Conservation (phyloP, 2,888 invertebrate species). For the Nipponacmea schrenckii region DNA sequence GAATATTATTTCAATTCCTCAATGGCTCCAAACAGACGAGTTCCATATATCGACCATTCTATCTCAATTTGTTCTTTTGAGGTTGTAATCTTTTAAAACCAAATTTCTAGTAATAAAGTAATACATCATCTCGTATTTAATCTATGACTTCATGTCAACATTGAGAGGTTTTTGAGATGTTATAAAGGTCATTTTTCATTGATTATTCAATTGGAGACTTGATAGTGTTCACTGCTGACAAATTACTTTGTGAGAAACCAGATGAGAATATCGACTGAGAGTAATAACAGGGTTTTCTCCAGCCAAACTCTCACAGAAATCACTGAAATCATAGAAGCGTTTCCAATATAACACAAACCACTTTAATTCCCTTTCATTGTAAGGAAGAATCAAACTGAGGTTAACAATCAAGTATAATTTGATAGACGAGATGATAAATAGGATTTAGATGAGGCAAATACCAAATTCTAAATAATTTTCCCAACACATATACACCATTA, state of each 20-base stretch:
- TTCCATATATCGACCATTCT: no score
- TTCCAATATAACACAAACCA: neutral
- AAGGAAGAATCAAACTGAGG: neutral
- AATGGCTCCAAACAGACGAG: no score
- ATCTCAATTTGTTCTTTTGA: no score
- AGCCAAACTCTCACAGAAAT: neutral
- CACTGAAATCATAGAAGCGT: neutral
- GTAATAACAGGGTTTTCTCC: neutral
- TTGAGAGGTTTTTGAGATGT: neutral
- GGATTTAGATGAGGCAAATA: no score
- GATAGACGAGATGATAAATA: no score
- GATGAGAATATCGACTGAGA: neutral
- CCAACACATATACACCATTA: no score
- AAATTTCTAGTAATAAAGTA: neutral
- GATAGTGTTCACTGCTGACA: neutral
- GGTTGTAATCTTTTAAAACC: no score
- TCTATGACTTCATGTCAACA: constrained; percentile 2
- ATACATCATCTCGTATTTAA: constrained; percentile 4
- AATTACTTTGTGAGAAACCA: constrained; percentile 4
- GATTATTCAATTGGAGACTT: constrained; percentile 1
- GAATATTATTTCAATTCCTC: no score
- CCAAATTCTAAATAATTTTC: no score
- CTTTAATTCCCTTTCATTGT: neutral
- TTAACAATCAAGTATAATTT: no score
- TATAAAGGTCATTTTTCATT: constrained; percentile 2